Conservation (phyloP, 2,797 vertebrate genomes). For the Poeciliopsis gracilis region DNA sequence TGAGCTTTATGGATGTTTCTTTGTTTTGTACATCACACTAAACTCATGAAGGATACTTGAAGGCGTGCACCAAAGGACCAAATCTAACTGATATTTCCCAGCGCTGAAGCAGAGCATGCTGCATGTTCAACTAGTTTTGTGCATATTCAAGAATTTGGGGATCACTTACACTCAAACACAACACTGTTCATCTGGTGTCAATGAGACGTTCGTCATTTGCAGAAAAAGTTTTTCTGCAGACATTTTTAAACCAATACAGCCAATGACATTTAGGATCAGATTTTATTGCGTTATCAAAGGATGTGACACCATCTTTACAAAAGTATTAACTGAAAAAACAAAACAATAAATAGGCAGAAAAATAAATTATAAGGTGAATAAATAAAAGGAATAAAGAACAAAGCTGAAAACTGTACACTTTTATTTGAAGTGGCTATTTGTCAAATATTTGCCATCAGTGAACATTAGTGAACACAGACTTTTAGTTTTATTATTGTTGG, state of each 20-base stretch:
- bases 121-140: not conserved
- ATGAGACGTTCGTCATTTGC: not conserved
- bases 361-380: not conserved
- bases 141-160: not conserved
- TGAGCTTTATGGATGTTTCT: slow-evolving; percentile 40
- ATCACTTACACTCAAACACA: not conserved
- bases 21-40: slow-evolving; percentile 54
- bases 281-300: not conserved
- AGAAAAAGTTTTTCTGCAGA: not conserved
- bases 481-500: slow-evolving; percentile 16
- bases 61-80: slow-evolving; percentile 33
- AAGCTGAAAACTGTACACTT: not conserved
- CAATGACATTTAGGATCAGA: not conserved
- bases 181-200: not conserved
- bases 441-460: slow-evolving; percentile 1
- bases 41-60: slow-evolving; percentile 26
- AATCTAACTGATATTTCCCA: not conserved
- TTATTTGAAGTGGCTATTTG: not conserved
- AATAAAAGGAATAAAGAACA: not conserved
- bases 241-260: not conserved
- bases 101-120: not conserved
- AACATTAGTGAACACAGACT: slow-evolving; percentile 9
- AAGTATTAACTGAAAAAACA: not conserved
- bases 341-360: not conserved
- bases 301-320: not conserved